Evolutionary conservation across 2,113 vertebrate species (phyloP), one percentile per base, ranked within the genome.

Genomic region (Carlito syrichta): DNA sequence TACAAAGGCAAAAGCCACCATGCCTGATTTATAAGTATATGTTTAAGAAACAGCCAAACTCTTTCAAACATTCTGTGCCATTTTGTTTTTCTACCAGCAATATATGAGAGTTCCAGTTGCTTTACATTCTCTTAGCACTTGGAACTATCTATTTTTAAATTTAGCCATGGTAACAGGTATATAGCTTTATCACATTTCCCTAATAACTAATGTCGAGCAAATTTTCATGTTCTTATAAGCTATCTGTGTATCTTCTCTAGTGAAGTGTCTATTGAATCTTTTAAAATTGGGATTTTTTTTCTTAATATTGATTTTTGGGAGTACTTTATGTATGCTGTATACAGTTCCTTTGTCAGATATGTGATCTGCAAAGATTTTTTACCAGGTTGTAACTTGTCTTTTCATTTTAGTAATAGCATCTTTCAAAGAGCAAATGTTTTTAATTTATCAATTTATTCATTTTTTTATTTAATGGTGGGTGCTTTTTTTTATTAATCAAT

Each of bases 261-360:
- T 69, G 10, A 96, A 83, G 63, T 63, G 8, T 50, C 22, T 73
- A 54, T 43, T 79, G 35, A 83, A 52, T 56, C 79, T 19, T 87
- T 81, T 92, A 69, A 17, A 87, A 89, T 78, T 73, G 82, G 9
- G 23, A 11, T 0, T 76, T 83, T 20, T 78, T 82, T 58, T 71
- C 12, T 84, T 87, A 60, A 52, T 38, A 58, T 10, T 86, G 48
- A 62, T 17, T 92, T 93, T 89, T 82, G 60, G 60, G 74, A 60
- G 10, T 92, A 91, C n/a, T 89, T 66, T 83, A 68, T 52, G 60
- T 43, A 77, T 93, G 52, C n/a, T 71, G 0, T 11, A 77, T 76
- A 85, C 2, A 95, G 83, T 89, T 91, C 62, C 43, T 91, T 95
- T 93, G 50, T 87, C 71, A 91, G 19, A 52, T 40, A 81, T 20